These are phyloP conservation scores for Arctia plantaginis DNA, from an alignment of 2,888 invertebrate species.

Conservation along the genomic window DNA sequence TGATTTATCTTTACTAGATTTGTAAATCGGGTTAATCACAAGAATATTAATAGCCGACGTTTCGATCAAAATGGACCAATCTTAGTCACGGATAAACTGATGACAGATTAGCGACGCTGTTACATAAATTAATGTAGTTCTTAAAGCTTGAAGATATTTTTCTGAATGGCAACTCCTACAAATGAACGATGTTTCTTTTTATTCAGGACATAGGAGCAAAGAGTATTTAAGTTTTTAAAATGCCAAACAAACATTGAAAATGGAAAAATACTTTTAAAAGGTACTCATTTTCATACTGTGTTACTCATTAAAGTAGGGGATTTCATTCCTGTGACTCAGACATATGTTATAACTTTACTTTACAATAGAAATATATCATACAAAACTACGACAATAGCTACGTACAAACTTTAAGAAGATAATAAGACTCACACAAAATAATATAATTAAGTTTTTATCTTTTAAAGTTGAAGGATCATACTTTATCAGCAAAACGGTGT, in stretches of 20 bases:
- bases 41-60: background rate
- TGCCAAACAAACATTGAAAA: background rate
- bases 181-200: background rate
- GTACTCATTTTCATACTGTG: background rate
- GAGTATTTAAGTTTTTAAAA: no score
- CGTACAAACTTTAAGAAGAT: background rate
- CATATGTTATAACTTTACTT: background rate
- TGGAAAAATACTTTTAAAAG: background rate
- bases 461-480: slow-evolving; percentile 17
- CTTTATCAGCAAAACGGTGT: slow-evolving; percentile 6
- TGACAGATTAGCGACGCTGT: background rate
- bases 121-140: background rate
- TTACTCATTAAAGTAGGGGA: background rate
- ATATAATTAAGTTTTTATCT: slow-evolving; percentile 7
- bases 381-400: background rate
- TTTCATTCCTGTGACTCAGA: background rate
- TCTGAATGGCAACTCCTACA: background rate
- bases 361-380: background rate
- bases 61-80: background rate
- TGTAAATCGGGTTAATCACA: background rate
- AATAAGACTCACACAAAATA: background rate
- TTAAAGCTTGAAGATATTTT: no score
- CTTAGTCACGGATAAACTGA: background rate
- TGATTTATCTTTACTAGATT: background rate
- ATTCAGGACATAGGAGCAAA: background rate